These are phyloP conservation scores for Eulemur rufifrons DNA, from an alignment of 2,113 vertebrate genomes.

Conservation along the genomic window DNA sequence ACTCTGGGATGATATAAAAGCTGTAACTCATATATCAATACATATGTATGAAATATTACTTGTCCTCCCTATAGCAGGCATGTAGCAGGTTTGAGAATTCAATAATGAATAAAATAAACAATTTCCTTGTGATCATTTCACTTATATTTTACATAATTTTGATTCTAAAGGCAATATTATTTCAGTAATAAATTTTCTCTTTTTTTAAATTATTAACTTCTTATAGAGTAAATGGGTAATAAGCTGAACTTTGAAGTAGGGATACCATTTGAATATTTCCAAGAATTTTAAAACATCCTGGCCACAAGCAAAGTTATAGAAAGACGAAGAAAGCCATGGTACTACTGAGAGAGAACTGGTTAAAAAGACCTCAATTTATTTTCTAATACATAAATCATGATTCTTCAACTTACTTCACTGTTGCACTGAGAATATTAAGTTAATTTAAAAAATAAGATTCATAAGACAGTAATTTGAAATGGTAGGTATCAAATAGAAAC, in stretches of 20 bases:
- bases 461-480: background rate
- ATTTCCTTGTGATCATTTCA: background rate
- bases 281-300: background rate
- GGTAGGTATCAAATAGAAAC: background rate
- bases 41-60: background rate
- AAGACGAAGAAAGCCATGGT: background rate
- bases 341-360: background rate
- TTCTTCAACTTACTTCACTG: background rate
- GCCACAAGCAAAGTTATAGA: background rate
- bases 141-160: background rate
- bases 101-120: background rate
- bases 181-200: background rate
- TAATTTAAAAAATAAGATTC: background rate
- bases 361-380: background rate
- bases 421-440: background rate
- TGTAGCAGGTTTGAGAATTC: background rate
- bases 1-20: background rate
- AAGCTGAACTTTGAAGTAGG: background rate
- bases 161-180: background rate
- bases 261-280: background rate
- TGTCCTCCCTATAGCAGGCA: background rate
- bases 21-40: background rate
- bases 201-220: background rate
- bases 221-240: background rate
- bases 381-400: background rate